Base-by-base conservation (phyloP, 2,888 invertebrate species). In the Sipha maydis region DNA sequence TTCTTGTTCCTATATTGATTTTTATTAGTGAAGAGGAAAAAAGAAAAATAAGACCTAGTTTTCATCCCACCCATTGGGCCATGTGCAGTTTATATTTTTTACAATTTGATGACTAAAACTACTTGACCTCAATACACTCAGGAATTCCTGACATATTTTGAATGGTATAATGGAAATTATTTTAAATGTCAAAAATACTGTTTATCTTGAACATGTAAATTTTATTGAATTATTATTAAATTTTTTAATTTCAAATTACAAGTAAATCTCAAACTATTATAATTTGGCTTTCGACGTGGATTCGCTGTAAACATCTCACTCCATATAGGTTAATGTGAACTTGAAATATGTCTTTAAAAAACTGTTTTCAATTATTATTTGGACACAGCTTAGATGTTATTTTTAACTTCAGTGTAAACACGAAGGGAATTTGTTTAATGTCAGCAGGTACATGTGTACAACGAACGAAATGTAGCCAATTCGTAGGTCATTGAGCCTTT, bases 401-500 rank as follows among this genome's bases (percentile, higher is more conserved):
- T 88, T 88, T 80, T 88, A 88, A 88, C 56, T 61, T 14, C 34
- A 31, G n/a, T 54, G 73, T 28, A 28, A 56, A 71, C 73, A 41
- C 80, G 86, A 54, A 38, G 86, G 38, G 80, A 80, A 88, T 88
- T 56, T 61, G 85, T 80, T 75, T 34, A 88, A 61, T 61, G 54
- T 85, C 79, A 75, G 80, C 71, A 73, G 28, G 80, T 86, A 71
- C 73, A 67, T 41, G 48, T 78, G 77, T 77, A 78, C 7, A 77
- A 54, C 48, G 75, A n/a, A 75, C 38, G 56, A 38, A 85, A 71
- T 54, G 71, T 75, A 71, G 61, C 73, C 41, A 73, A 88, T 71
- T 88, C 75, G 80, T 88, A 80, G 86, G 86, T 88, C 86, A 41
- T 88, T 25, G 73, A 61, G 75, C 28, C 78, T 78, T 56, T 19